Evolutionary conservation across 1,140 invertebrate species (phyloP), one percentile per base, ranked within the genome.

Genomic region (Neomicropteryx cornuta): DNA sequence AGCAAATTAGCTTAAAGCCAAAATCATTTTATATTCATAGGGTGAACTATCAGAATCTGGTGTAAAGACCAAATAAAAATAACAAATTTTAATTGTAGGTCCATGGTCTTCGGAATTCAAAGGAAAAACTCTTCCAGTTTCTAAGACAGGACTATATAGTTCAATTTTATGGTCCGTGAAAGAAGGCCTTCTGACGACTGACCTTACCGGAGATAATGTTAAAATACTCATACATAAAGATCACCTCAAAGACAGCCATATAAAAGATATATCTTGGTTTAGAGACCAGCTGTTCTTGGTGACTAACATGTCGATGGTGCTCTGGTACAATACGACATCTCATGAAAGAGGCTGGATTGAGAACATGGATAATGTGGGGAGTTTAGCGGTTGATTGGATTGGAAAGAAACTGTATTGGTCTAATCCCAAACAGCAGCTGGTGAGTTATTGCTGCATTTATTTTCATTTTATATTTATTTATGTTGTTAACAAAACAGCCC

Each of bases 391-490:
- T 2, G 90, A 96, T 51, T 92, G 87, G 85, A 75, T 93, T 19
- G 86, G 85, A 1, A 78, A 77, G 18, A 84, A 87, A 53, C 55
- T 96, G 1, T 95, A 94, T 52, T 95, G 88, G 87, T 84, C 87
- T 0, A 87, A 84, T 62, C 79, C 81, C 8, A 83, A 83, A 56
- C 78, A 84, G 52, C 83, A 87, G 60, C 64, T 81, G 58, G 80
- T 83, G 66, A 73, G 64, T 59, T 11, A 22, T 40, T 32, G n/a
- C 14, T 11, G 27, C 28, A 4, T 18, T 22, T 43, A 31, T 4
- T 4, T 13, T n/a, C n/a, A n/a, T n/a, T n/a, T n/a, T n/a, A n/a
- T n/a, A n/a, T n/a, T n/a, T n/a, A n/a, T n/a, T n/a, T n/a, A n/a
- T n/a, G n/a, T n/a, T n/a, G n/a, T n/a, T n/a, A n/a, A n/a, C n/a